Evolutionary conservation across 2,113 vertebrate species (phyloP).

Genomic region (Sterrhoptilus dennistouni): DNA sequence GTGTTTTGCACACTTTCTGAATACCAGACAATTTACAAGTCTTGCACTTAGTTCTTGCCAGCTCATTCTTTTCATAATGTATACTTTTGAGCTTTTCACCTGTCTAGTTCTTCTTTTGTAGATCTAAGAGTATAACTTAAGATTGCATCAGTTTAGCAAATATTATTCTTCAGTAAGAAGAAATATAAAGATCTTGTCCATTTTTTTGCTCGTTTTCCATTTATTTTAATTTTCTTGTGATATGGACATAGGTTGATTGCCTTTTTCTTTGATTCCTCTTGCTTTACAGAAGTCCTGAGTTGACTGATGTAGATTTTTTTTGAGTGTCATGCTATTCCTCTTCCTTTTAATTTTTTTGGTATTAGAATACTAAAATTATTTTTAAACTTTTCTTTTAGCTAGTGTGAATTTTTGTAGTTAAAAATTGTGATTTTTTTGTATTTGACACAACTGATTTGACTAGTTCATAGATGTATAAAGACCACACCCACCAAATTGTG

Average conservation of each 20-base stretch:
- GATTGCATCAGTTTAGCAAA: not conserved
- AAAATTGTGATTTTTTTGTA: not conserved
- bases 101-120: not conserved
- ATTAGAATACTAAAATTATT: not conserved
- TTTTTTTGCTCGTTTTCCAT: not conserved
- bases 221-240: not conserved
- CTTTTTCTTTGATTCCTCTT: not conserved
- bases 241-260: not conserved
- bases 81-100: not conserved
- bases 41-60: not conserved
- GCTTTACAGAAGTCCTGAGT: not conserved
- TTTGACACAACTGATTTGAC: not conserved
- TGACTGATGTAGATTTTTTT: not conserved
- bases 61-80: not conserved
- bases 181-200: not conserved
- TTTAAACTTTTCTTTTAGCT: not conserved
- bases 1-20: not conserved
- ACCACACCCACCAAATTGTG: not conserved
- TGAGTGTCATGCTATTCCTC: not conserved
- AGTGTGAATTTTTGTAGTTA: not conserved
- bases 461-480: not conserved
- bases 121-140: not conserved
- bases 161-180: not conserved
- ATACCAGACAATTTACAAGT: rapidly evolving
- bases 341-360: not conserved